Evolutionary conservation across 2,113 vertebrate species (phyloP).

Genomic region (Carassius carassius): DNA sequence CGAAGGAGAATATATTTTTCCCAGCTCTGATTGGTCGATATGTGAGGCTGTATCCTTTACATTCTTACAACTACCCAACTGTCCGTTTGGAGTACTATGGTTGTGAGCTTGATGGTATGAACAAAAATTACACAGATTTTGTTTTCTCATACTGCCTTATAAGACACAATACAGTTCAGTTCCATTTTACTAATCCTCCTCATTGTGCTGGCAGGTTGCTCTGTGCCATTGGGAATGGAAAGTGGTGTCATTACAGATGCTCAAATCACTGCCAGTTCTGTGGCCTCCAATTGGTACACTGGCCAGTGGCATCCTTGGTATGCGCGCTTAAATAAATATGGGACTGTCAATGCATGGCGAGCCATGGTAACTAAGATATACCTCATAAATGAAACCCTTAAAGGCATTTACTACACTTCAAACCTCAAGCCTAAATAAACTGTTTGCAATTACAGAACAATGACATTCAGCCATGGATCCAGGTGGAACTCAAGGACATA

Average conservation of each 20-base stretch:
- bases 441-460: slow-evolving; percentile 69
- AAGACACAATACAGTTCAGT: neutral
- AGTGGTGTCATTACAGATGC: slow-evolving; percentile 71
- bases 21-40: slow-evolving; percentile 89
- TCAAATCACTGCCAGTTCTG: slow-evolving; percentile 82
- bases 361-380: slow-evolving; percentile 77
- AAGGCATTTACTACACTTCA: neutral
- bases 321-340: slow-evolving; percentile 81
- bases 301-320: slow-evolving; percentile 78
- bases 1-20: slow-evolving; percentile 82
- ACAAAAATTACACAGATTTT: neutral
- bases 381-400: neutral
- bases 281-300: slow-evolving; percentile 73
- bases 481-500: slow-evolving; percentile 82
- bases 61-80: slow-evolving; percentile 79
- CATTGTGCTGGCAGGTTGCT: slow-evolving; percentile 77
- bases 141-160: too few relatives aligned
- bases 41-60: slow-evolving; percentile 82
- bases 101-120: slow-evolving; percentile 89
- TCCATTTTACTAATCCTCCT: neutral
- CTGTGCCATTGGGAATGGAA: slow-evolving; percentile 86
- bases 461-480: slow-evolving; percentile 88
- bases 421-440: neutral
- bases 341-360: slow-evolving; percentile 83
- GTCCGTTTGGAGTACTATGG: slow-evolving; percentile 91